Conservation (phyloP, 2,113 vertebrate species). For the Pluvialis apricaria region DNA sequence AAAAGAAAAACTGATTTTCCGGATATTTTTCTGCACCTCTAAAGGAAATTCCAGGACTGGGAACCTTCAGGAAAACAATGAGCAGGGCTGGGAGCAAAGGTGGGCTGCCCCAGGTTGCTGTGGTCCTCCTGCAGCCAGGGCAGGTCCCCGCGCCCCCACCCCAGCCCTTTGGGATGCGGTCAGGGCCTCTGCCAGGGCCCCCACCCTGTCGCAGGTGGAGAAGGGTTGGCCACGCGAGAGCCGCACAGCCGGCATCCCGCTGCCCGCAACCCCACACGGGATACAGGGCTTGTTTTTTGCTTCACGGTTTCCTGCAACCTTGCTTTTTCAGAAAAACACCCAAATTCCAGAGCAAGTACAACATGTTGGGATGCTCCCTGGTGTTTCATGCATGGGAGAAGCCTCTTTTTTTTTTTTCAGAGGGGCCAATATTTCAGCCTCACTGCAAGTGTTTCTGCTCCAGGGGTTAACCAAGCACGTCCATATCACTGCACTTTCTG, state of each 20-base stretch:
- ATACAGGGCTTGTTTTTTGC: not conserved
- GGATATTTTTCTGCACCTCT: constrained; percentile 19
- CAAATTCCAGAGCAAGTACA: not conserved
- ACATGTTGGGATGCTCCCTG: not conserved
- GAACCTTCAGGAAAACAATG: constrained; percentile 28
- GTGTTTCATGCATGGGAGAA: fast-evolving
- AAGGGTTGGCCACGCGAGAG: not conserved
- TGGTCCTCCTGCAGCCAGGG: no score
- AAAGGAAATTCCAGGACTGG: constrained; percentile 12
- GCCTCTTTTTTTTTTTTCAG: not conserved
- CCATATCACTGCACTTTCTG: not conserved
- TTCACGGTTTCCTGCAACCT: not conserved
- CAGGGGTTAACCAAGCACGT: not conserved
- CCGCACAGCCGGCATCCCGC: not conserved
- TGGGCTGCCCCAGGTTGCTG: not conserved
- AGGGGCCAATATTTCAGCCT: not conserved
- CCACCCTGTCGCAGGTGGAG: no score
- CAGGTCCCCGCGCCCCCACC: not conserved
- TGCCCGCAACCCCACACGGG: not conserved
- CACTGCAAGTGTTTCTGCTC: not conserved
- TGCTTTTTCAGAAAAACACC: not conserved
- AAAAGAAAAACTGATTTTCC: not conserved
- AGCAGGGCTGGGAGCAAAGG: not conserved
- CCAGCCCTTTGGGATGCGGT: not conserved
- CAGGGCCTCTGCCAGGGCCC: not conserved